A percentile compares a stretch with the other conserved stretches of the same genome.
Conservation (phyloP, 2,113 vertebrate genomes). For the Microtus montanus region DNA sequence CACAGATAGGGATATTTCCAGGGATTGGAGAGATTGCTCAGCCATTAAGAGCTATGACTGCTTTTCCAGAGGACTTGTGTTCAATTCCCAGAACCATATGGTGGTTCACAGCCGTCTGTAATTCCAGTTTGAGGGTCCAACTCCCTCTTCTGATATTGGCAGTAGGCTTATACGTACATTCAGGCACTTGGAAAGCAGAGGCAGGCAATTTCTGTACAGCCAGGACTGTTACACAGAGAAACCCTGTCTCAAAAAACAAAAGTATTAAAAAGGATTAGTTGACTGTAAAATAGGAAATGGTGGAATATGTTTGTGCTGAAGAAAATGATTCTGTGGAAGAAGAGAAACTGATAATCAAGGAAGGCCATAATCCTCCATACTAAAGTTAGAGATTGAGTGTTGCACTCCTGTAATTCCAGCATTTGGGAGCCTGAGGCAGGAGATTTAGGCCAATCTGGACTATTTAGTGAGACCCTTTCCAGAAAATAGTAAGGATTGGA, state of each 20-base stretch:
- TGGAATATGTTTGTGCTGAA: not conserved
- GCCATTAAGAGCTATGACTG: not conserved
- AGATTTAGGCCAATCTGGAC: not conserved
- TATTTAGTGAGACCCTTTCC: not conserved
- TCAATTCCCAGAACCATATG: not conserved
- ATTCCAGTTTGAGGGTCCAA: not conserved
- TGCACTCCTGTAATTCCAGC: not conserved
- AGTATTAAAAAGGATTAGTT: not conserved
- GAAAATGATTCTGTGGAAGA: not conserved
- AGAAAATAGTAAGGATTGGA: not conserved
- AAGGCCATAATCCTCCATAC: not conserved
- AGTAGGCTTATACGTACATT: not conserved
- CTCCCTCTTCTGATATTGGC: not conserved
- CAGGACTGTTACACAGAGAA: not conserved
- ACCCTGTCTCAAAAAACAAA: not conserved
- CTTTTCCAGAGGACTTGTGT: not conserved
- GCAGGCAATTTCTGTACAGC: not conserved
- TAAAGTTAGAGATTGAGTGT: not conserved
- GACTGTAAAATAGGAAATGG: not conserved
- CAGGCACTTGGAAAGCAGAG: not conserved
- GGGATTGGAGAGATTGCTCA: not conserved
- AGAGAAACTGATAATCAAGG: constrained; percentile 26
- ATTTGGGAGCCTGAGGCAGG: not conserved
- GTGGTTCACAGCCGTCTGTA: not conserved
- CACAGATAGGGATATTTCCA: not conserved